Base-by-base conservation (phyloP, 2,113 vertebrate species). In the Oryzias woworae region DNA sequence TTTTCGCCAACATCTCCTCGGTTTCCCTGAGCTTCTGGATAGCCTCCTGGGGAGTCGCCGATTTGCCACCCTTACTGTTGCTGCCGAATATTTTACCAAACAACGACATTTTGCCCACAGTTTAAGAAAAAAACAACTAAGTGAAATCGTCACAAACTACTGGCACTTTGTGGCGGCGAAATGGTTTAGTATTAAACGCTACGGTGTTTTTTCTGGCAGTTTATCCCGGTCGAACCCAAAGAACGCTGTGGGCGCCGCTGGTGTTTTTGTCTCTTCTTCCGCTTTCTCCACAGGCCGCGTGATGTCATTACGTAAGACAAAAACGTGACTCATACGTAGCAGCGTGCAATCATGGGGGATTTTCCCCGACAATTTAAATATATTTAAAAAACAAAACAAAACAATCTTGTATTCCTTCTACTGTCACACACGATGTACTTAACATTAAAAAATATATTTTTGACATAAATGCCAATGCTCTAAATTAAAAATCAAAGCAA, bases 1-100 rank as follows among this genome's bases (percentile, higher is more conserved):
- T 98, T 85, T 98, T 98, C 17, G 93, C 90, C 73, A 98, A 87
- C 96, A 98, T 95, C 64, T 96, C 95, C 88, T 98, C 96, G 12
- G 96, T 98, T 50, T 98, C 96, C 44, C 96, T 82, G 31, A 98
- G 95, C 75, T 90, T 84, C 90, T 98, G 96, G 80, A 98, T 94
- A 71, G 96, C 96, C 66, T 98, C 95, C 78, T 96, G 96, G 44
- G 96, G 91, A 76, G 91, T 95, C 66, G 95, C 93, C 77, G 90
- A 87, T 65, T 96, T 96, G 28, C 92, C 91, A 52, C 90, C 90
- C 78, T 95, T 95, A 15, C 93, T 93, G 22, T 92, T 92, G 58
- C 88, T 79, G 48, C 96, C 96, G 72, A 98, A 97, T 54, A 96
- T 80, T 86, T 96, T 96, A 31, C 85, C 91, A 54, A 98, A 84